Base-by-base conservation (phyloP, 2,888 invertebrate species). In the Xestia rhomboidea region DNA sequence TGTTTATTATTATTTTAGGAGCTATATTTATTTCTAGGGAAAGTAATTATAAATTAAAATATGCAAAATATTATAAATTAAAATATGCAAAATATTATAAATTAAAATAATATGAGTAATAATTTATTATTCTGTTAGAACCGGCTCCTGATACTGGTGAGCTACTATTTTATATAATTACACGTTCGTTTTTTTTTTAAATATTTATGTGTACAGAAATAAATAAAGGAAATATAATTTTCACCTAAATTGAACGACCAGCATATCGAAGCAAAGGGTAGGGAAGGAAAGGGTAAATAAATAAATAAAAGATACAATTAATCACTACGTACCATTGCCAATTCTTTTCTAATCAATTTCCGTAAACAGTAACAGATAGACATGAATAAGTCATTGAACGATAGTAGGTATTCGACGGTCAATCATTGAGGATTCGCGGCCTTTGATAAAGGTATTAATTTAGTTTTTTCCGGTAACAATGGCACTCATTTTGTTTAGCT, bases 341-440 rank as follows among this genome's bases (percentile, higher is more conserved):
- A 30, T 60, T 60, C 1, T 30, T 38, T 34, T 62, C 18, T 62
- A 80, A 54, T 80, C n/a, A 51, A 72, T 68, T 67, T 69, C 81
- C 62, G 63, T 49, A 57, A 34, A 44, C 11, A 51, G 15, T 49
- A 46, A 60, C 11, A 38, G 34, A 49, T 74, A 67, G 11, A 24
- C 5, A 27, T 34, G 41, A 51, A 51, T 62, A 66, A 71, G 82
- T 68, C 71, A 82, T 77, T 77, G 83, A 27, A 76, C 68, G 82
- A 86, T 86, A 82, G 18, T n/a, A n/a, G n/a, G n/a, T 41, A 10
- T 49, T 38, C 21, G 54, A 71, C 46, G 60, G 63, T 66, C 44
- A 49, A 24, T 21, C 60, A 68, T 82, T 84, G 24, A 72, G 46
- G 60, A 84, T 71, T 80, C 60, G 70, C 82, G 71, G 82, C 4